phyloP scores from a whole-genome alignment of 2,888 invertebrate species.

The Melieria omissa region DNA sequence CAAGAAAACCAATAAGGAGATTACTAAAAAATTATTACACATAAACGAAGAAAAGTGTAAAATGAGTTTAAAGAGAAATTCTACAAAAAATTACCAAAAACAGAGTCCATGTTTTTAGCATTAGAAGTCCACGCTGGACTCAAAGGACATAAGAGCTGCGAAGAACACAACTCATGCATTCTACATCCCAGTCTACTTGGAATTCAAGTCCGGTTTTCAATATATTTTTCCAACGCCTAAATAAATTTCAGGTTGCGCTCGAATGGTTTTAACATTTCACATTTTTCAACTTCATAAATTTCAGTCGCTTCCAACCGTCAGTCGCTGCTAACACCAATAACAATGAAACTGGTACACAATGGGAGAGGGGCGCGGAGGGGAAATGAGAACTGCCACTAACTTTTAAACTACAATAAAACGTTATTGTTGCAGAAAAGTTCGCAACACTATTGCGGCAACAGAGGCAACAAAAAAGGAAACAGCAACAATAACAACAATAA shows the following conservation, averaged over 20 bases:
- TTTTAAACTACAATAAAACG: conserved; percentile 43
- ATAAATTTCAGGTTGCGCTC: too few relatives aligned
- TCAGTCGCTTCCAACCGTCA: conserved; percentile 9
- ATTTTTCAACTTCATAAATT: conserved; percentile 38
- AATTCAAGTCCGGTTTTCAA: background rate
- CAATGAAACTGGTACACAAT: background rate
- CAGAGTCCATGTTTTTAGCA: too few relatives aligned
- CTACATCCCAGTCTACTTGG: too few relatives aligned
- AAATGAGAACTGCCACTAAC: conserved; percentile 32
- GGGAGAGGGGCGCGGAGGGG: background rate
- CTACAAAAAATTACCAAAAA: too few relatives aligned
- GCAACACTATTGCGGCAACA: conserved; percentile 3
- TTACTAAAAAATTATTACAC: too few relatives aligned
- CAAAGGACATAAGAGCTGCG: too few relatives aligned
- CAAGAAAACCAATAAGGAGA: too few relatives aligned
- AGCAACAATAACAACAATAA: background rate
- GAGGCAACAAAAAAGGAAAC: background rate
- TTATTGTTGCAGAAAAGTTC: conserved; percentile 25
- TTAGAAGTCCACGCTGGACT: too few relatives aligned
- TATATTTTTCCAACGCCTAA: background rate
- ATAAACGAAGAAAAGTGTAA: too few relatives aligned
- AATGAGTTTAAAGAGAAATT: too few relatives aligned
- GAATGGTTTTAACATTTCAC: conserved; percentile 26
- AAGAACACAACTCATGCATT: too few relatives aligned
- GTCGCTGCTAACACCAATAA: conserved; percentile 6